These are phyloP conservation scores for Eurypyga helias DNA, from an alignment of 2,113 vertebrate genomes.

Conservation along the genomic window DNA sequence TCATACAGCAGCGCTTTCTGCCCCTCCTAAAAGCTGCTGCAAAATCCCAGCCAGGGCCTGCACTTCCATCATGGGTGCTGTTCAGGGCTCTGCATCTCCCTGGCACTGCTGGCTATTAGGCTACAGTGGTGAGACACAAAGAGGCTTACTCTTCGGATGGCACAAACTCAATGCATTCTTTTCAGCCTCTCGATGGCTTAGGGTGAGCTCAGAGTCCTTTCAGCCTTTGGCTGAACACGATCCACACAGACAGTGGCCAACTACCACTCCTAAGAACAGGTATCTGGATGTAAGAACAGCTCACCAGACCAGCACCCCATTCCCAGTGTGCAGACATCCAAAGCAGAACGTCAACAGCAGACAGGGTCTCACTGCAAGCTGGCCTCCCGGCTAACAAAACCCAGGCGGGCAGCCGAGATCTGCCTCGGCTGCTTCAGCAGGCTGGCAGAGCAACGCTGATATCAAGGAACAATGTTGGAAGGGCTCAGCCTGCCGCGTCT, in stretches of 20 bases:
- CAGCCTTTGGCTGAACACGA: fast-evolving
- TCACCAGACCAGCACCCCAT: too few species aligned
- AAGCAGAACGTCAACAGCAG: background rate
- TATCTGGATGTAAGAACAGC: background rate
- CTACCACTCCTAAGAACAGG: background rate
- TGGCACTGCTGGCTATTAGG: background rate
- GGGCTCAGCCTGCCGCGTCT: background rate
- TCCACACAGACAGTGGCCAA: background rate
- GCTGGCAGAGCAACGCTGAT: background rate
- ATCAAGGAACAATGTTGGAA: fast-evolving
- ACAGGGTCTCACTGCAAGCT: background rate
- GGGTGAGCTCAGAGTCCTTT: background rate
- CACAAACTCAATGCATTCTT: background rate
- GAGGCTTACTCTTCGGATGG: background rate
- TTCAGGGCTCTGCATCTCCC: background rate
- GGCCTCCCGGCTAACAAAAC: background rate
- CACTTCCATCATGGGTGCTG: background rate
- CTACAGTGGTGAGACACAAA: background rate
- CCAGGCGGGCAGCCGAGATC: background rate
- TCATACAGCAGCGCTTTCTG: background rate
- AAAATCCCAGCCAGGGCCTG: background rate
- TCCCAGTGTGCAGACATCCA: background rate
- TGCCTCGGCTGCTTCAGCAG: background rate
- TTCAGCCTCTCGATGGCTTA: background rate
- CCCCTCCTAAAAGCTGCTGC: background rate